Evolutionary conservation across 2,797 vertebrate genomes (phyloP).

Genomic region (Apogon hyalosoma): DNA sequence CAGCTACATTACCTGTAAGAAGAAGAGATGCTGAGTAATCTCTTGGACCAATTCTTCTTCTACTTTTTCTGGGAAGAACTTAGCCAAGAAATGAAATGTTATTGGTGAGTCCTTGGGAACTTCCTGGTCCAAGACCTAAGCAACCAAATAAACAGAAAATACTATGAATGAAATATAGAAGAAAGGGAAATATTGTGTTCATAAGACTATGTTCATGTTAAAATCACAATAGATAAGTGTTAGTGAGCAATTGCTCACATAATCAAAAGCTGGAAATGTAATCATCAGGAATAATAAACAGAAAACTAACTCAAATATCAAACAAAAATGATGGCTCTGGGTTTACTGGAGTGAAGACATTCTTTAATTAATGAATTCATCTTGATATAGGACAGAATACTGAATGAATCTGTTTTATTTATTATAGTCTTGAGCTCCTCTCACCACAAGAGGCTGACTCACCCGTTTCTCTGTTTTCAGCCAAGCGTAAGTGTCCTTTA

Average conservation of each 20-base stretch:
- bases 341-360: too few relatives aligned
- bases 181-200: not conserved
- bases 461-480: slow-evolving; percentile 94
- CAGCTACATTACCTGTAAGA: slow-evolving; percentile 88
- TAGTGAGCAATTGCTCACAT: not conserved
- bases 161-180: slow-evolving; percentile 3
- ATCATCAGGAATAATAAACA: too few relatives aligned
- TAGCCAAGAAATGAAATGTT: slow-evolving; percentile 93
- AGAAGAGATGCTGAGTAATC: slow-evolving; percentile 96
- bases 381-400: too few relatives aligned
- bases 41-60: slow-evolving; percentile 95
- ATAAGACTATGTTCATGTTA: not conserved
- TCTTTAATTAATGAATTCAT: too few relatives aligned
- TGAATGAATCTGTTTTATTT: too few relatives aligned
- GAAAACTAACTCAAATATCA: too few relatives aligned
- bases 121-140: slow-evolving; percentile 93
- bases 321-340: too few relatives aligned
- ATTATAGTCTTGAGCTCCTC: too few relatives aligned
- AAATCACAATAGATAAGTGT: slow-evolving; percentile 1
- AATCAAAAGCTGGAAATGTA: too few relatives aligned
- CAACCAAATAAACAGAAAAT: slow-evolving; percentile 4
- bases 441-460: slow-evolving; percentile 36
- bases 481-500: slow-evolving; percentile 93
- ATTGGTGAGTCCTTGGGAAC: slow-evolving; percentile 94
- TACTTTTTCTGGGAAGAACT: slow-evolving; percentile 96